These are phyloP conservation scores for Canis aureus DNA, from an alignment of 2,113 vertebrate species.

Conservation along the genomic window DNA sequence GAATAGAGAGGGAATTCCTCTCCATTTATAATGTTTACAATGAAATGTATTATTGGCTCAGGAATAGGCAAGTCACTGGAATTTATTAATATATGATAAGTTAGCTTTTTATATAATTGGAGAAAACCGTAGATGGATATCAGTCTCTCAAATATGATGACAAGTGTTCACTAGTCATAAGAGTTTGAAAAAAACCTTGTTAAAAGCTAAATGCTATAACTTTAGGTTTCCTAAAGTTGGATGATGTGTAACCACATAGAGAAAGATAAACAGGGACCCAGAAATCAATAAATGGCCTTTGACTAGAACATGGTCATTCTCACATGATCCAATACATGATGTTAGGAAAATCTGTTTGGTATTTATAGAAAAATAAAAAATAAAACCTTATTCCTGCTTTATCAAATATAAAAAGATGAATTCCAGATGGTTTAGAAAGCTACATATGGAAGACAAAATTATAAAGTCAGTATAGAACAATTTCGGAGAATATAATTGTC, in stretches of 20 bases:
- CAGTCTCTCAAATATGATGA: neutral
- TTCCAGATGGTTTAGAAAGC: neutral
- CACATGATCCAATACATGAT: slow-evolving; percentile 23
- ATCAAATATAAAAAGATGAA: neutral
- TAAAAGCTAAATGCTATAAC: neutral
- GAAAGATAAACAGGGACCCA: neutral
- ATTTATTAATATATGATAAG: neutral
- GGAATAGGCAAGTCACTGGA: neutral
- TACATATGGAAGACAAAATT: neutral
- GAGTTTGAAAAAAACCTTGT: neutral
- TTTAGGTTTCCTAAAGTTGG: neutral
- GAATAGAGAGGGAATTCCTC: neutral
- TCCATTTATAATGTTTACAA: neutral
- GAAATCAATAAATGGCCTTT: neutral
- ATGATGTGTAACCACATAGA: neutral
- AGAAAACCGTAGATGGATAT: neutral
- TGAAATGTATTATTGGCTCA: neutral
- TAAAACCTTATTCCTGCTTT: neutral
- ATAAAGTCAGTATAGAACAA: neutral
- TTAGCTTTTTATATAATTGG: neutral
- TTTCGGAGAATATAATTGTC: neutral
- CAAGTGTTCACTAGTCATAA: neutral
- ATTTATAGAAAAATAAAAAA: slow-evolving; percentile 26
- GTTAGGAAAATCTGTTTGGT: neutral
- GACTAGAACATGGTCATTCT: neutral